Percentiles rank a stretch among this genome's conserved stretches.
These are phyloP conservation scores for Microcaecilia unicolor DNA, from an alignment of 2,797 vertebrate genomes.

Conservation along the genomic window DNA sequence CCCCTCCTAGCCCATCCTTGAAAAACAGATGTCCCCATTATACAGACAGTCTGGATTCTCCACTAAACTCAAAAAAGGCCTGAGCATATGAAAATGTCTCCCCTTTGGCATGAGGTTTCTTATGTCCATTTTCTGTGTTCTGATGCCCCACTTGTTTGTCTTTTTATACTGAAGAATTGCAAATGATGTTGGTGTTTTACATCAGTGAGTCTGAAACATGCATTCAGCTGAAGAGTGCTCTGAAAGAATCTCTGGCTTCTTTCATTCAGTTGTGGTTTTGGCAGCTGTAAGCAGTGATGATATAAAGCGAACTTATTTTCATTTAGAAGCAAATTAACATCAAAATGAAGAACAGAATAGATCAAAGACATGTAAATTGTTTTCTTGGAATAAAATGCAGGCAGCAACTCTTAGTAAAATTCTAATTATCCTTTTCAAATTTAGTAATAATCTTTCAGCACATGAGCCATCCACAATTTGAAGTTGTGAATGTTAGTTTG, in stretches of 20 bases:
- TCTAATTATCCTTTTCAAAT: no score
- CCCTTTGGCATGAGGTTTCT: not conserved
- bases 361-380: not conserved
- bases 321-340: not conserved
- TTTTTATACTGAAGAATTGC: not conserved
- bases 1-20: no score
- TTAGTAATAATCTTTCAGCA: no score
- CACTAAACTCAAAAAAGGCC: no score
- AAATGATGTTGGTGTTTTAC: not conserved
- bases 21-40: no score
- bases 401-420: no score
- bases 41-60: no score
- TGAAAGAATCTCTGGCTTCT: not conserved
- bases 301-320: not conserved
- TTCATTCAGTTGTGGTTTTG: not conserved
- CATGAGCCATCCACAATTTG: no score
- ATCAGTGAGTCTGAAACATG: not conserved
- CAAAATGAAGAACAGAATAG: conserved; percentile 1
- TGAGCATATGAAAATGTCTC: not conserved
- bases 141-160: not conserved
- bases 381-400: conserved; percentile 1
- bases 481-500: no score
- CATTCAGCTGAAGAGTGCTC: not conserved
- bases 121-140: not conserved
- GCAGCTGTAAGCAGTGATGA: not conserved